Conservation (phyloP, 2,797 vertebrate species). For the Notolabrus celidotus region DNA sequence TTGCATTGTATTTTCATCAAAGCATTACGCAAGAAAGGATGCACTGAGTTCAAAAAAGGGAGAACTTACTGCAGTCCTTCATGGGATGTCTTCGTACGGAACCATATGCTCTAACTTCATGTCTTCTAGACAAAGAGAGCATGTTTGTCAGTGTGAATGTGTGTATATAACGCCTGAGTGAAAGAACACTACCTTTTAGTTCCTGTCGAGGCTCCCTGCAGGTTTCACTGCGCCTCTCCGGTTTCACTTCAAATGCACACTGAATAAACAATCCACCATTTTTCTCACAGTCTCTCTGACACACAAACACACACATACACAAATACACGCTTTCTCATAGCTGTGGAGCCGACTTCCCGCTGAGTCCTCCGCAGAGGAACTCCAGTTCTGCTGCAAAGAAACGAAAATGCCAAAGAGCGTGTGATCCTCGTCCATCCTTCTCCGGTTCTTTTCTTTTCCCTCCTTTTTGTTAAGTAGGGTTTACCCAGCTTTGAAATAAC, state of each 20-base stretch:
- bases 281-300: background rate
- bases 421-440: constrained; percentile 3
- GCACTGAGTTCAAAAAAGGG: background rate
- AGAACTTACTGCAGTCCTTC: background rate
- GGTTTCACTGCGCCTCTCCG: constrained; percentile 36
- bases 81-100: background rate
- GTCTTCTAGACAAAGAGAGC: background rate
- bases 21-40: background rate
- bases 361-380: constrained; percentile 29
- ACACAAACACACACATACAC: background rate
- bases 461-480: constrained; percentile 46
- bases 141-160: background rate
- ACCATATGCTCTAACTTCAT: background rate
- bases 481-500: constrained; percentile 29
- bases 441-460: constrained; percentile 8
- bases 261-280: constrained; percentile 26
- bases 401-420: background rate
- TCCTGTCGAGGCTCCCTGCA: constrained; percentile 39
- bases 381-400: constrained; percentile 11
- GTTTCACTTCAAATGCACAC: constrained; percentile 38
- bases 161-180: background rate
- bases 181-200: constrained; percentile 29
- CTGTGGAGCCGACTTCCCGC: constrained; percentile 17
- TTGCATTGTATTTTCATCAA: background rate
- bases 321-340: background rate